Evolutionary conservation across 2,888 invertebrate species (phyloP).

Genomic region (Bombylius discolor): DNA sequence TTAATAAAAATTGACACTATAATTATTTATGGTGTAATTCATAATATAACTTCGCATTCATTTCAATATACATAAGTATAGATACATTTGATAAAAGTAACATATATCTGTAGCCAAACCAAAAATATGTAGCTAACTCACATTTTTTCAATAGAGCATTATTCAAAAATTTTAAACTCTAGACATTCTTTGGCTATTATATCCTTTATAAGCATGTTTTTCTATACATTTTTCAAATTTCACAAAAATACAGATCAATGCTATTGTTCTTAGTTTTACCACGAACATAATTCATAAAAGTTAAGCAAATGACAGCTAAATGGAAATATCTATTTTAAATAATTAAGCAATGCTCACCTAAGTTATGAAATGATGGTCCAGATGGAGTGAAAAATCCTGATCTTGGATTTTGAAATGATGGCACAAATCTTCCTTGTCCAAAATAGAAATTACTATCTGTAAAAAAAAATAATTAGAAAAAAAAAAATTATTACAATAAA

Average conservation of each 20-base stretch:
- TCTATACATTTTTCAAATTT: no score
- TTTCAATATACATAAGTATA: no score
- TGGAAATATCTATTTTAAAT: neutral
- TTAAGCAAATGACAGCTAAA: neutral
- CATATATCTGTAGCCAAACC: no score
- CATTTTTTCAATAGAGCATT: no score
- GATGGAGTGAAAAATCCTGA: constrained; percentile 14
- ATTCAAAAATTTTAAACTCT: no score
- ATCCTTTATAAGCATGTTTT: neutral
- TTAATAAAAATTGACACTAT: no score
- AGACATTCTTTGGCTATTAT: neutral
- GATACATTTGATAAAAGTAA: no score
- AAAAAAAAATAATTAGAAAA: constrained; percentile 20
- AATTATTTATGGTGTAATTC: no score
- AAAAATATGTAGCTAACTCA: no score
- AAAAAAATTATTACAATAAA: neutral
- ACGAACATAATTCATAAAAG: neutral
- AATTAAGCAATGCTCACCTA: neutral
- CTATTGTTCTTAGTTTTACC: no score
- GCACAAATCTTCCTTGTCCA: constrained; percentile 30
- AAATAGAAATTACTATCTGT: constrained; percentile 32
- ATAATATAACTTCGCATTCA: no score
- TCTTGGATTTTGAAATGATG: constrained; percentile 21
- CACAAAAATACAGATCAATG: neutral
- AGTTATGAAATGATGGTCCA: neutral